Base-by-base conservation (phyloP, 2,797 vertebrate genomes). In the Sylvia borin region DNA sequence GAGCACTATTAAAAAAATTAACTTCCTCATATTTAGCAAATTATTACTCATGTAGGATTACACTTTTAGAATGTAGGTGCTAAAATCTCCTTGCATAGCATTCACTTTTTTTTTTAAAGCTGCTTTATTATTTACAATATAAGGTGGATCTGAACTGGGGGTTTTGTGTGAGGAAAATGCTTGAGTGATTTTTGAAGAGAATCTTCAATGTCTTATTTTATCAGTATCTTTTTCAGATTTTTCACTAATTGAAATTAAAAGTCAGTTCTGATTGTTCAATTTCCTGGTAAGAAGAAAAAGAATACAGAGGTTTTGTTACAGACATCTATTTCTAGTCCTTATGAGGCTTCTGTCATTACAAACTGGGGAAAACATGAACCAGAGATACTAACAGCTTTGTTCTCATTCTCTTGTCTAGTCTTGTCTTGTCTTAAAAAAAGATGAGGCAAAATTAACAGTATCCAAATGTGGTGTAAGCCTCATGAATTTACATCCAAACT, bases 331-430 rank as follows among this genome's bases (percentile, higher is more conserved):
- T 94, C 86, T 83, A 84, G 80, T 50, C 38, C 40, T 95, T 93
- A 85, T 74, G 60, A 92, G 66, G 91, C 51, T 93, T 90, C 45
- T 88, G 31, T 85, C 80, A 90, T 94, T 97, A 88, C 55, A 93
- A 58, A 38, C 25, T 16, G 45, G 29, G 65, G 24, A 73, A 95
- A 96, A 94, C 72, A 95, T 40, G 25, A 86, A 88, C 55, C 13
- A 4, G 22, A 66, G 61, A 89, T 82, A 88, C 88, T 95, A 81
- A 92, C 74, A 70, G 43, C 61, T 94, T 94, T 94, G 60, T 72
- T 95, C 72, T 85, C 40, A 51, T 91, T 92, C 50, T 67, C 60
- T 77, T 84, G 34, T 62, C 74, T 36, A 36, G 36, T 36, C 40
- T 40, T 40, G 40, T 40, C 40, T 75, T 84, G 34, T 62, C 74